Evolutionary conservation across 92 coral and sea anemone species (phyloP).

Genomic region (Montipora capitata): DNA sequence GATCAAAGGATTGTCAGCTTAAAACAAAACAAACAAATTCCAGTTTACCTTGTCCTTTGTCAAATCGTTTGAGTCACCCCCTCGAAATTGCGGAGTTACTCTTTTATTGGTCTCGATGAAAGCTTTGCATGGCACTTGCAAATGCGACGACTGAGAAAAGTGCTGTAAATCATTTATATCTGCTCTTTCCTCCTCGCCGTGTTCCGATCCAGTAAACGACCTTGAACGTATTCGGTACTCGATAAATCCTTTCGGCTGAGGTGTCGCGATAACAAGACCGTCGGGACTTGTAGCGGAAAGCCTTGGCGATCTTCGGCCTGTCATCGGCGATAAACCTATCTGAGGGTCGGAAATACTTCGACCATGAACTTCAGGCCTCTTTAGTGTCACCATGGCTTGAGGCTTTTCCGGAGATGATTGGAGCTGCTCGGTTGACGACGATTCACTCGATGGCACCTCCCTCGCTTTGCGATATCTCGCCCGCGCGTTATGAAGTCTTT

Average conservation of each 20-base stretch:
- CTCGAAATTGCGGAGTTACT: background rate
- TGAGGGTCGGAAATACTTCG: slow-evolving; percentile 73
- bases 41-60: slow-evolving; percentile 13
- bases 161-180: slow-evolving; percentile 4
- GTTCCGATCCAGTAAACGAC: slow-evolving; percentile 41
- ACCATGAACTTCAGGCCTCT: slow-evolving; percentile 62
- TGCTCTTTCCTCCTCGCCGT: slow-evolving; percentile 5
- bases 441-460: slow-evolving; percentile 31
- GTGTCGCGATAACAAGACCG: slow-evolving; percentile 84
- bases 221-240: slow-evolving; percentile 45
- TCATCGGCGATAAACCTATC: slow-evolving; percentile 12
- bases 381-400: slow-evolving; percentile 13
- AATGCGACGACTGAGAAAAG: slow-evolving; percentile 18
- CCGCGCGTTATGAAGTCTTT: slow-evolving; percentile 59
- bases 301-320: slow-evolving; percentile 19
- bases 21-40: background rate
- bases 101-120: background rate
- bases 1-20: background rate
- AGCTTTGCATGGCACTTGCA: slow-evolving; percentile 30
- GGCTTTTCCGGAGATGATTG: slow-evolving; percentile 34
- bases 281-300: slow-evolving; percentile 68
- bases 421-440: slow-evolving; percentile 28
- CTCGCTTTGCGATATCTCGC: slow-evolving; percentile 52
- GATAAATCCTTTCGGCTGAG: slow-evolving; percentile 59
- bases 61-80: background rate